These are phyloP conservation scores for Macaca mulatta DNA, from an alignment of 2,113 vertebrate species.

Conservation along the genomic window DNA sequence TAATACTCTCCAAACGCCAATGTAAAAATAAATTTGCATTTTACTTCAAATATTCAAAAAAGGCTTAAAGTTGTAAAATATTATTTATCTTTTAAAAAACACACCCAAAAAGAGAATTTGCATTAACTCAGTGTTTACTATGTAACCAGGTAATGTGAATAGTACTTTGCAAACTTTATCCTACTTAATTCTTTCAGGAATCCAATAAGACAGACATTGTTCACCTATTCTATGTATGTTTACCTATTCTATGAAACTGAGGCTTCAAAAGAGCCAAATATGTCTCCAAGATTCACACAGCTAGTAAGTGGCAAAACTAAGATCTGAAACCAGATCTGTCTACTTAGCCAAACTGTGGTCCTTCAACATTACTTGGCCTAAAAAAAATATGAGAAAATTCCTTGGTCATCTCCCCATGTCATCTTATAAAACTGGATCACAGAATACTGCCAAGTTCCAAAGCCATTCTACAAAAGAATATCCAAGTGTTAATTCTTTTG, in stretches of 20 bases:
- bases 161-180: neutral
- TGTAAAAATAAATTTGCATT: slow-evolving; percentile 3
- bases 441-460: neutral
- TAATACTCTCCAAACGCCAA: neutral
- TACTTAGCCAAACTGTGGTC: neutral
- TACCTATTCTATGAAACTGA: neutral
- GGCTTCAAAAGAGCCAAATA: neutral
- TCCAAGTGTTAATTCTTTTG: neutral
- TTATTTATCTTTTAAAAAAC: slow-evolving; percentile 29
- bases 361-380: neutral
- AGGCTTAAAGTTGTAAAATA: slow-evolving; percentile 23
- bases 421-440: neutral
- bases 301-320: neutral
- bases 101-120: neutral
- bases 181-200: slow-evolving; percentile 24
- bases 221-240: neutral
- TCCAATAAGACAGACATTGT: neutral
- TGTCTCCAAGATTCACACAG: neutral
- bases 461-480: neutral
- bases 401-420: neutral
- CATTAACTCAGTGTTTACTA: neutral
- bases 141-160: neutral
- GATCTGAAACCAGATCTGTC: neutral
- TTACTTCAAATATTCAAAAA: slow-evolving; percentile 42
- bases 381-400: neutral